Evolutionary conservation across 2,797 vertebrate genomes (phyloP), one percentile per base, ranked within the genome.

Genomic region (Remorina albescens): DNA sequence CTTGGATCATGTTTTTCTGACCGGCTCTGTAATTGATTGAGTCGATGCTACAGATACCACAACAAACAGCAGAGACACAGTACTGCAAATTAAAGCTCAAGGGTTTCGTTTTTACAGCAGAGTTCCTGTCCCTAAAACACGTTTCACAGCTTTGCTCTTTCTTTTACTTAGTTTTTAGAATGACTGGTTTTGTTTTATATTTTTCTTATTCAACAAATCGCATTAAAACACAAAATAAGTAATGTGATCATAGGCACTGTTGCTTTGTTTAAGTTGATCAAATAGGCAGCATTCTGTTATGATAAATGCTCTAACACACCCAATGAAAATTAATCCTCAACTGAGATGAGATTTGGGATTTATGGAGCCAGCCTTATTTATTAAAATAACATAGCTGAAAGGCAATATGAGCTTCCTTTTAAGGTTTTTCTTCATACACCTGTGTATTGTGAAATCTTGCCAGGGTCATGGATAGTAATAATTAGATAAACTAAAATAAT

Each of bases 1-100:
- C 74, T 28, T 63, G 50, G 59, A 67, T 26, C 30, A 25, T 23
- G 32, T 57, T 51, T 64, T 19, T 46, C 28, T 67, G 34, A 47
- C 36, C 64, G 51, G 36, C 28, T 78, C 59, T 78, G 62, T 65
- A 78, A 76, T 21, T 61, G 73, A 86, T 81, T 78, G 57, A 88
- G 62, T 74, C 0, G 2, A 67, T 63, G 74, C 26, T 47, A 55
- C 19, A 21, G 57, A 61, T 78, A 82, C 67, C 66, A 37, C 56
- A 59, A 11, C 56, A 42, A 53, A 67, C 62, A 67, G 67, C 64
- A 16, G 19, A 46, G 16, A 68, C 67, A 66, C 63, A 83, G 63
- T 42, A 44, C 5, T 15, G 57, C 23, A 78, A 13, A 23, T 65
- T 46, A 37, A 66, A 82, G n/a, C 25, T 28, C 26, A 59, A 36